phyloP scores from a whole-genome alignment of 2,888 invertebrate species.

The Marasmarcha lunaedactyla region DNA sequence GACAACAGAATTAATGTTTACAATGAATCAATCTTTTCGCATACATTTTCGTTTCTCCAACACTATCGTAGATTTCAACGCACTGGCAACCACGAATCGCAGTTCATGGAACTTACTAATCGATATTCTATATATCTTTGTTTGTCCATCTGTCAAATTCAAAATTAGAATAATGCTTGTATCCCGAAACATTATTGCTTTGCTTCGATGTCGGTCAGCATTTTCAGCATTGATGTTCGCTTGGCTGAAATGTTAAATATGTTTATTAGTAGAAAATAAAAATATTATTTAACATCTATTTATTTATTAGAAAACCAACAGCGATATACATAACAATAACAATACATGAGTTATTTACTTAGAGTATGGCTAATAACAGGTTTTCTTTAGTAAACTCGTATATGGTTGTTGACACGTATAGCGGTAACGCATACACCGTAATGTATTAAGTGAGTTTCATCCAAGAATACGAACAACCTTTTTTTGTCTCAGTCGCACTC shows the following conservation, averaged over 20 bases:
- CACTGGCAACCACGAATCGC: conserved; percentile 38
- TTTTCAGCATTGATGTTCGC: conserved; percentile 28
- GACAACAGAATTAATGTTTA: too few species aligned
- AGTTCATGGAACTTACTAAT: conserved; percentile 46
- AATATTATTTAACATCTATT: neutral
- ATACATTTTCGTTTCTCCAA: conserved; percentile 51
- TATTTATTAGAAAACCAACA: neutral
- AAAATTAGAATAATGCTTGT: conserved; percentile 35
- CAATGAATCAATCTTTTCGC: conserved; percentile 43
- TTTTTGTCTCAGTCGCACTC: too few species aligned
- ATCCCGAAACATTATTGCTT: conserved; percentile 30
- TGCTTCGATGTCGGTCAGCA: conserved; percentile 19
- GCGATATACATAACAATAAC: neutral
- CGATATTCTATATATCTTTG: conserved; percentile 30
- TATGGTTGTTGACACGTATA: too few species aligned
- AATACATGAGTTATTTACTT: too few species aligned
- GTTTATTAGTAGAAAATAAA: conserved; percentile 2
- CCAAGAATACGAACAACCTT: too few species aligned
- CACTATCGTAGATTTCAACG: conserved; percentile 46
- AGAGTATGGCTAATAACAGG: too few species aligned
- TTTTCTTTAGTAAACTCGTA: too few species aligned
- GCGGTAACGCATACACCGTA: too few species aligned
- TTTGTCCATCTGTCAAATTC: conserved; percentile 31
- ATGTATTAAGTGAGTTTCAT: too few species aligned
- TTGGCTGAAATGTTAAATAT: conserved; percentile 33